phyloP scores from a whole-genome alignment of 1,140 invertebrate genomes.

The Phortica variegata region DNA sequence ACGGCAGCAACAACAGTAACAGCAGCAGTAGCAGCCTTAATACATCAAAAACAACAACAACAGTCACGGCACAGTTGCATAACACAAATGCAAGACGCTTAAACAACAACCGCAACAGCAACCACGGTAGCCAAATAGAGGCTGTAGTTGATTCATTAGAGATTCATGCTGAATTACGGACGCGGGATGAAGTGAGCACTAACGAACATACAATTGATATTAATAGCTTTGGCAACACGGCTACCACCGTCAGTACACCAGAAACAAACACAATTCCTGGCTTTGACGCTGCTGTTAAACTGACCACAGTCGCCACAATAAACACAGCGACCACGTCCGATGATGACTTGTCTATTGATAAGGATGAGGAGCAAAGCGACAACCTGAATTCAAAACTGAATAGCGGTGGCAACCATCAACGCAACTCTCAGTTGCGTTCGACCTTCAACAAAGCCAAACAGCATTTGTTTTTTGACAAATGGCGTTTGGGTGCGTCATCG shows the following conservation, averaged over 20 bases:
- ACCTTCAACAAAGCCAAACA: constrained; percentile 57
- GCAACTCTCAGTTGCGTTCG: constrained; percentile 55
- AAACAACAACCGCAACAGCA: constrained; percentile 52
- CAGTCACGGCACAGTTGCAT: constrained; percentile 10
- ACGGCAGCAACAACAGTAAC: constrained; percentile 28
- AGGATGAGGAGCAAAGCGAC: constrained; percentile 48
- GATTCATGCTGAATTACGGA: too few relatives aligned
- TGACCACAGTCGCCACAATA: constrained; percentile 11
- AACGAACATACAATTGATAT: too few relatives aligned
- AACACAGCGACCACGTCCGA: constrained; percentile 20
- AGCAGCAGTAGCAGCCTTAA: constrained; percentile 21
- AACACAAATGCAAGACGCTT: constrained; percentile 54
- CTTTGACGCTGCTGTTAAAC: constrained; percentile 17
- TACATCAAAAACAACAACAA: constrained; percentile 16
- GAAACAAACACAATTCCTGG: constrained; percentile 39
- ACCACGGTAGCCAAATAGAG: too few relatives aligned
- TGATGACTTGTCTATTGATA: constrained; percentile 33
- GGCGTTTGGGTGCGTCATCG: constrained; percentile 38
- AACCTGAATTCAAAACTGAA: constrained; percentile 46
- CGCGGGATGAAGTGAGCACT: too few relatives aligned
- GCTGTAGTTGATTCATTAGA: too few relatives aligned
- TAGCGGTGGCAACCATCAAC: constrained; percentile 46
- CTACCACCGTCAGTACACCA: constrained; percentile 34
- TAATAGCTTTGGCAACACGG: constrained; percentile 24
- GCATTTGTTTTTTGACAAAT: constrained; percentile 58